Evolutionary conservation across 2,888 invertebrate genomes (phyloP).

Genomic region (Xanthia togata): DNA sequence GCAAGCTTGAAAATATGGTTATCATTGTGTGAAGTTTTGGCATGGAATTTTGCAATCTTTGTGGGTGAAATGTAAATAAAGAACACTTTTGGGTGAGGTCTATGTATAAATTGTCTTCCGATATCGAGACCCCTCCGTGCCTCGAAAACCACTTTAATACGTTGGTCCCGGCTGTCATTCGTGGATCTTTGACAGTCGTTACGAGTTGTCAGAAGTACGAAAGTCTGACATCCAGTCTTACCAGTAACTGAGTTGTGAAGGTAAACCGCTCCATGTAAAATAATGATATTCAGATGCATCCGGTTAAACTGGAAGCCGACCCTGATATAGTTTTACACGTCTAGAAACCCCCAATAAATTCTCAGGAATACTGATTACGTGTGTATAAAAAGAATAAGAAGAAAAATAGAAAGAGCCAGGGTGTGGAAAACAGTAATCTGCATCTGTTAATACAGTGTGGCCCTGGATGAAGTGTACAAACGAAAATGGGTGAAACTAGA

Average conservation of each 20-base stretch:
- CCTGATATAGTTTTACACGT: neutral
- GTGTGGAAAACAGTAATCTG: no score
- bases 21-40: conserved; percentile 26
- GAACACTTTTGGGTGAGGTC: no score
- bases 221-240: neutral
- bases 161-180: neutral
- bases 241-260: neutral
- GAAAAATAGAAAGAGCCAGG: no score
- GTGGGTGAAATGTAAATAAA: no score
- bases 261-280: neutral
- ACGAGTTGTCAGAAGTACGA: neutral
- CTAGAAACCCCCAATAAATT: no score
- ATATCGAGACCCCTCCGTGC: neutral
- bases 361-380: no score
- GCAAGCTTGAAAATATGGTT: conserved; percentile 4
- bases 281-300: neutral
- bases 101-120: neutral
- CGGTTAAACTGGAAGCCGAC: neutral
- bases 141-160: neutral
- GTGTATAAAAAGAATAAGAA: no score
- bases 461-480: no score
- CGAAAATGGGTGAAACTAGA: no score
- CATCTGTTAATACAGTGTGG: no score
- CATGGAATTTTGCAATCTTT: neutral
- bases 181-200: neutral